Evolutionary conservation across 2,888 invertebrate genomes (phyloP), one percentile per base, ranked within the genome.

Genomic region (Drosophila histrio): DNA sequence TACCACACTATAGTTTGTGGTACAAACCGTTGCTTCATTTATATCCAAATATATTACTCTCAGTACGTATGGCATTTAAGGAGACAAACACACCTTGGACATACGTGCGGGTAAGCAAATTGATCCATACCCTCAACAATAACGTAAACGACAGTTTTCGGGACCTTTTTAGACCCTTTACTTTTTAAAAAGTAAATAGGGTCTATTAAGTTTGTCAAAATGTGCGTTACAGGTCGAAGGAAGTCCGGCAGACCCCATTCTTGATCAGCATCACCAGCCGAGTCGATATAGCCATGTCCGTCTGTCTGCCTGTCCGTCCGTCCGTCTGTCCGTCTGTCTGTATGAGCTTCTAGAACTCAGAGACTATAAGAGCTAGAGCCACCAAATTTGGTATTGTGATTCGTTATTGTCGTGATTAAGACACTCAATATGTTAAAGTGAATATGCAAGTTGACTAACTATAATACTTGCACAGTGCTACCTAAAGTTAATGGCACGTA

Each of bases 1-100:
- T 72, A 24, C 58, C 68, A 0, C 46, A 36, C 1, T 44, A 63
- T 36, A 22, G 0, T 2, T n/a, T 72, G 8, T 73, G 73, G 63
- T 38, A 49, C 1, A 0, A 13, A 4, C 0, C n/a, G 5, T 6
- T 63, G 1, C 17, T 72, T 0, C 3, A 1, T 3, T 2, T 8
- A 0, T 41, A 67, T 41, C 72, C 72, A 11, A 0, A 72, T 28
- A 22, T 56, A 2, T 17, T 68, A 9, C n/a, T 72, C 4, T 24
- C 38, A 4, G 54, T 73, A 3, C 15, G 13, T 17, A 19, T 72
- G 2, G 21, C 32, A 2, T 24, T 54, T 2, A 41, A 32, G 36
- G 73, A 72, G 9, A 1, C 2, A 0, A 5, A 17, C 0, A 47
- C 34, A 3, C 38, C 28, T 3, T 52, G 50, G 68, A 6, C 13